Conservation (phyloP, 1,140 invertebrate species). For the Calycopis cecrops region DNA sequence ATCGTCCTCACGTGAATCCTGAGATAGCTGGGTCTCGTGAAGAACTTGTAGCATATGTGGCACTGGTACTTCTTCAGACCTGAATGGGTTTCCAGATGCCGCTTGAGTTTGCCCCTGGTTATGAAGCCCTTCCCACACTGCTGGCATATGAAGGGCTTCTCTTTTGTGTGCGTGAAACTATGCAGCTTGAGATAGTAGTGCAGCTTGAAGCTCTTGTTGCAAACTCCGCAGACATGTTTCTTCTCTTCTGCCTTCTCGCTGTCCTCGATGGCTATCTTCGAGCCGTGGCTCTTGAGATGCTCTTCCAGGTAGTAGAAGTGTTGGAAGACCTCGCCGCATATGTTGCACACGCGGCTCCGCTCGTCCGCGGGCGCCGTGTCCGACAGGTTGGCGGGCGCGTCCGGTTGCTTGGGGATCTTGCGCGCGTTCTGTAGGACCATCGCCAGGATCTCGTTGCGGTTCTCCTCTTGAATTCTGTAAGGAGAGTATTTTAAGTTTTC, state of each 20-base stretch:
- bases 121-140: conserved; percentile 70
- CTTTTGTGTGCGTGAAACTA: conserved; percentile 61
- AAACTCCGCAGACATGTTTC: conserved; percentile 74
- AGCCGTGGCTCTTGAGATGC: conserved; percentile 75
- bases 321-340: conserved; percentile 75
- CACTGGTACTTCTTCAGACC: conserved; percentile 72
- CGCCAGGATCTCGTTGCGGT: conserved; percentile 51
- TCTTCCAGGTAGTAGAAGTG: conserved; percentile 75
- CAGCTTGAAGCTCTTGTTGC: conserved; percentile 76
- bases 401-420: conserved; percentile 45
- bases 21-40: conserved; percentile 58
- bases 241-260: conserved; percentile 58
- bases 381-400: conserved; percentile 28
- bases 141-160: conserved; percentile 62
- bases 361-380: conserved; percentile 45
- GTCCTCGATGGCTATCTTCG: conserved; percentile 62
- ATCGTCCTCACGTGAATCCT: conserved; percentile 60
- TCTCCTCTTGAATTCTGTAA: conserved; percentile 54
- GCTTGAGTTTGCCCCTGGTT: conserved; percentile 55
- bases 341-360: conserved; percentile 71
- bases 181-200: conserved; percentile 64
- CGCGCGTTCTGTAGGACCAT: conserved; percentile 62
- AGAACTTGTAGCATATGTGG: conserved; percentile 64
- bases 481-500: neutral
- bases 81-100: conserved; percentile 61